Conservation (phyloP, 2,797 vertebrate genomes). For the Schizothorax lantsangensis region DNA sequence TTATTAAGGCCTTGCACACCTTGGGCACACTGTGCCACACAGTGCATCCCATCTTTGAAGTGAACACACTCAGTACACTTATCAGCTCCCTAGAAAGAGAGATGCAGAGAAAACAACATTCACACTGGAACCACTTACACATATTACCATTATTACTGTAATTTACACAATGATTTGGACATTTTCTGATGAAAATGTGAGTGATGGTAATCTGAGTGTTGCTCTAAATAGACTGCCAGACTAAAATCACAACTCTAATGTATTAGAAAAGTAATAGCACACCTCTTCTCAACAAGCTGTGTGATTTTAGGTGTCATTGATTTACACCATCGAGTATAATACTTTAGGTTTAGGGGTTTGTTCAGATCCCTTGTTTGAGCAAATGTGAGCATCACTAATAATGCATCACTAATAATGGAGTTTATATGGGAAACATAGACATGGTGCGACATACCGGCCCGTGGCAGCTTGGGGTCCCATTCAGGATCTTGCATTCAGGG, state of each 20-base stretch:
- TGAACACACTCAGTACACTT: conserved; percentile 85
- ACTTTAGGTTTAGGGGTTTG: not conserved
- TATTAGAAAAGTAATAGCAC: not conserved
- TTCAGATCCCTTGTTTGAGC: not conserved
- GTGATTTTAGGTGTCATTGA: conserved; percentile 4
- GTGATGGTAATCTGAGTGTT: not conserved
- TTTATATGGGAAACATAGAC: not conserved
- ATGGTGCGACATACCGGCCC: conserved; percentile 81
- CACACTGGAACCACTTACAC: not conserved
- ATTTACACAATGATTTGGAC: not conserved
- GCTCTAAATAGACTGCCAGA: not conserved
- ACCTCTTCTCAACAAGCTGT: not conserved
- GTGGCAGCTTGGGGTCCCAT: conserved; percentile 75
- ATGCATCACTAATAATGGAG: not conserved
- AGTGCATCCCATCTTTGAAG: conserved; percentile 85
- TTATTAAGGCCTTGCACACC: conserved; percentile 81
- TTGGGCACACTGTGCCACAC: conserved; percentile 83
- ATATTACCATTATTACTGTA: not conserved
- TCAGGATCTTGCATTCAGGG: conserved; percentile 80
- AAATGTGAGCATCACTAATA: not conserved
- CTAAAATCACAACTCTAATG: not conserved
- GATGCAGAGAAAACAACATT: conserved; percentile 24
- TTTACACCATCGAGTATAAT: not conserved
- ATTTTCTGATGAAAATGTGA: not conserved
- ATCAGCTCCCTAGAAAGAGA: conserved; percentile 79